Percentiles rank a stretch among this genome's conserved stretches.
These are phyloP conservation scores for Pardalotus punctatus DNA, from an alignment of 2,113 vertebrate species.

Conservation along the genomic window DNA sequence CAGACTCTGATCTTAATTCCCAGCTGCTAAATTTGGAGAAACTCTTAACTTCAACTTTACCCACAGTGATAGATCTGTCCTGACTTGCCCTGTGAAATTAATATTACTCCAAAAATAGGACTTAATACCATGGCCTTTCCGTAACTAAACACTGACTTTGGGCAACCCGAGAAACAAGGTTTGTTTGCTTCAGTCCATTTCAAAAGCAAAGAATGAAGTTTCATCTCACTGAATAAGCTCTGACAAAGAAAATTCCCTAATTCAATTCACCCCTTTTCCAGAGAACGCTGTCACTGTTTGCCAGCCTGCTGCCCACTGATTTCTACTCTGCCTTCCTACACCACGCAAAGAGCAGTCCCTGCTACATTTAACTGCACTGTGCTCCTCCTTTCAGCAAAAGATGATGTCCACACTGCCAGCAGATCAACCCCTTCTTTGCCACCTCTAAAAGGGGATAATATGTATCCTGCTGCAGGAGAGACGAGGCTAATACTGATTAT, in stretches of 20 bases:
- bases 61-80: not conserved
- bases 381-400: not conserved
- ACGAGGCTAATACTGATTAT: not conserved
- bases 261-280: not conserved
- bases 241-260: not conserved
- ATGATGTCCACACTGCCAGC: not conserved
- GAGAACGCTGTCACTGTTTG: accelerated
- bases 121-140: not conserved
- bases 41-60: conserved; percentile 16
- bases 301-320: not conserved
- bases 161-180: not conserved
- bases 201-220: not conserved
- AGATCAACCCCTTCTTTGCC: not conserved
- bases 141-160: not conserved
- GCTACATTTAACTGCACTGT: not conserved
- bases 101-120: not conserved
- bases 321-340: not conserved
- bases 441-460: not conserved
- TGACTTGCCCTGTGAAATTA: not conserved
- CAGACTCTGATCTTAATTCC: not conserved
- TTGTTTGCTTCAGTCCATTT: not conserved
- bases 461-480: not conserved
- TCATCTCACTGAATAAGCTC: not conserved
- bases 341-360: not conserved
- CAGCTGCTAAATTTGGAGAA: not conserved